A percentile compares a stretch with the other conserved stretches of the same genome.
Evolutionary conservation across 2,888 invertebrate species (phyloP).

Genomic region (Aphodius sticticus): DNA sequence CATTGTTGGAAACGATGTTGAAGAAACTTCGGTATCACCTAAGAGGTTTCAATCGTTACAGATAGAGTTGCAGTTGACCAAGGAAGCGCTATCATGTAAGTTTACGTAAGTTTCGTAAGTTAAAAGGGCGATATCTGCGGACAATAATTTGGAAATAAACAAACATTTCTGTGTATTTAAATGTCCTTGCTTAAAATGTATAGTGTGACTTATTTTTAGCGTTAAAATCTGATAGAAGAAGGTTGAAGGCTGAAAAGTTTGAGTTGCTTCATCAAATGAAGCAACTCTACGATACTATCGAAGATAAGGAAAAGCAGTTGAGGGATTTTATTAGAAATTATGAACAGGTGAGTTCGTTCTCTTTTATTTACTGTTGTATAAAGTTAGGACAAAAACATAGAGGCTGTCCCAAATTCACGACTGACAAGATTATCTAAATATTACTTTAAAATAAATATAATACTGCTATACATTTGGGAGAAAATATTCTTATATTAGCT

Average conservation of each 20-base stretch:
- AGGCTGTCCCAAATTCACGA: no score
- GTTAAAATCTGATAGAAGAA: constrained; percentile 88
- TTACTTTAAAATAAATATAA: no score
- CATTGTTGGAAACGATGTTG: constrained; percentile 59
- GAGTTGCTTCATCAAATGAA: constrained; percentile 94
- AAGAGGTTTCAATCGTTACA: constrained; percentile 60
- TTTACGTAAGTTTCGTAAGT: constrained; percentile 36
- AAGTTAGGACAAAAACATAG: no score
- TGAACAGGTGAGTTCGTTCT: constrained; percentile 73
- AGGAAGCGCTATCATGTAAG: constrained; percentile 73
- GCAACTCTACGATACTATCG: constrained; percentile 90
- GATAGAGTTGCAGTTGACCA: constrained; percentile 78
- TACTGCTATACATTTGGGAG: no score
- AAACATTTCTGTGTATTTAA: constrained; percentile 46
- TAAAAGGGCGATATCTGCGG: no score
- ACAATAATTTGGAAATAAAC: no score
- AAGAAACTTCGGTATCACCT: constrained; percentile 58
- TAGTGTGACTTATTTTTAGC: constrained; percentile 59
- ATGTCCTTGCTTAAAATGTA: constrained; percentile 50
- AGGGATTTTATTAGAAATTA: constrained; percentile 94
- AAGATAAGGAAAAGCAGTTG: constrained; percentile 93
- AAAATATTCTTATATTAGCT: no score
- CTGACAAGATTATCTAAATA: no score
- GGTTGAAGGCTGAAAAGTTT: constrained; percentile 91
- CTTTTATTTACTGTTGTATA: no score